These are phyloP conservation scores for Sula dactylatra DNA, from an alignment of 2,113 vertebrate genomes.

Conservation along the genomic window DNA sequence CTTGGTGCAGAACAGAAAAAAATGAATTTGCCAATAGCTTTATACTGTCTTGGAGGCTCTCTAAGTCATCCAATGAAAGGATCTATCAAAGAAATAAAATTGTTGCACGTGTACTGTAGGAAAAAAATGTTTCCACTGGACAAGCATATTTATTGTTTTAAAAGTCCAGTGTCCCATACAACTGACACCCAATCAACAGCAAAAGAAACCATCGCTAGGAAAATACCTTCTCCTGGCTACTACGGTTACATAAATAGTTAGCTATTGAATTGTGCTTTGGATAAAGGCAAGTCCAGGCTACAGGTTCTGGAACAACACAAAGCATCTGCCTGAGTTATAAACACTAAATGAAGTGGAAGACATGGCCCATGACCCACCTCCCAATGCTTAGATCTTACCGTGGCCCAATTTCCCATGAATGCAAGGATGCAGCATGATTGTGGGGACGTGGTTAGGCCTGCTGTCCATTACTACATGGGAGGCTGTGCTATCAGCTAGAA, in stretches of 20 bases:
- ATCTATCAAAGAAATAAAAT: neutral
- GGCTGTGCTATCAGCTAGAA: neutral
- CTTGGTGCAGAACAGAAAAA: neutral
- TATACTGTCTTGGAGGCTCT: neutral
- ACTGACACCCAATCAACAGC: neutral
- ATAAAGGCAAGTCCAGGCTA: neutral
- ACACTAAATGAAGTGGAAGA: neutral
- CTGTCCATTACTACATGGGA: neutral
- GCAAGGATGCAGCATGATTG: neutral
- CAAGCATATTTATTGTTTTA: neutral
- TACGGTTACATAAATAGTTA: neutral
- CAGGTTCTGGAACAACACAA: neutral
- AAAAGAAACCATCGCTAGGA: neutral
- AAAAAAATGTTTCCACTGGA: neutral
- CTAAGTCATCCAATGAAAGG: neutral
- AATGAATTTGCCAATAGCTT: neutral
- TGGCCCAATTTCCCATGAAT: neutral
- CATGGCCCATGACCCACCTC: accelerated
- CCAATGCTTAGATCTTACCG: neutral
- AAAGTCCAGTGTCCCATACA: neutral
- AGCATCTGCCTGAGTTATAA: neutral
- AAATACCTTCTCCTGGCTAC: neutral
- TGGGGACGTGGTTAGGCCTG: neutral
- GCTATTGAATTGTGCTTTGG: neutral
- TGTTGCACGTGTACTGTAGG: neutral